Conservation (phyloP, 1,140 invertebrate genomes). For the Trichonephila clavata region DNA sequence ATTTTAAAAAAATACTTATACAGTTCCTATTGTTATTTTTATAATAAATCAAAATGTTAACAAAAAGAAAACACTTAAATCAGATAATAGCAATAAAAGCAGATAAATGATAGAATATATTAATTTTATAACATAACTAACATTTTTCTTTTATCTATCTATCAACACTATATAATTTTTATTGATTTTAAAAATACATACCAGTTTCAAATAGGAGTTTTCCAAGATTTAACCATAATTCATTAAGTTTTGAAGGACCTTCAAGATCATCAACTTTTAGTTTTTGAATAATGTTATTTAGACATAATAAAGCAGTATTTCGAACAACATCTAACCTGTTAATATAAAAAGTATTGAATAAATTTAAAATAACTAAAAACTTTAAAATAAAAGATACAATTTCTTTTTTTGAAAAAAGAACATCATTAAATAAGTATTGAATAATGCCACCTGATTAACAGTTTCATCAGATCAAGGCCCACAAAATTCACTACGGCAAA, state of each 20-base stretch:
- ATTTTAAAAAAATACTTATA: no score
- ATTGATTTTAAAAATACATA: slow-evolving; percentile 52
- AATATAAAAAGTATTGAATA: no score
- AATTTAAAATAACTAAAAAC: no score
- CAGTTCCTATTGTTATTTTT: background rate
- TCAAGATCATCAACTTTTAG: slow-evolving; percentile 85
- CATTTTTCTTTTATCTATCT: no score
- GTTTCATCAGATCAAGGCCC: no score
- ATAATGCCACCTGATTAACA: no score
- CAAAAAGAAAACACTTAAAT: background rate
- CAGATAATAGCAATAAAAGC: background rate
- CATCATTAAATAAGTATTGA: no score
- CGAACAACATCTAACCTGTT: slow-evolving; percentile 81
- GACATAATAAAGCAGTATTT: slow-evolving; percentile 85
- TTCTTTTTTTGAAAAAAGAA: no score
- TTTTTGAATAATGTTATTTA: slow-evolving; percentile 86
- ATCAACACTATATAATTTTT: no score
- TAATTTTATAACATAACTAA: no score
- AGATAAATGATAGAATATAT: background rate
- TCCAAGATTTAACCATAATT: slow-evolving; percentile 83
- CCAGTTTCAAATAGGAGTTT: slow-evolving; percentile 83
- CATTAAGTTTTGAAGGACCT: slow-evolving; percentile 83
- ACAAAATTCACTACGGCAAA: no score
- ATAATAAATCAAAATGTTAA: background rate
- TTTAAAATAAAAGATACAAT: no score